Evolutionary conservation across 2,113 vertebrate genomes (phyloP).

Genomic region (Lanius ludovicianus): DNA sequence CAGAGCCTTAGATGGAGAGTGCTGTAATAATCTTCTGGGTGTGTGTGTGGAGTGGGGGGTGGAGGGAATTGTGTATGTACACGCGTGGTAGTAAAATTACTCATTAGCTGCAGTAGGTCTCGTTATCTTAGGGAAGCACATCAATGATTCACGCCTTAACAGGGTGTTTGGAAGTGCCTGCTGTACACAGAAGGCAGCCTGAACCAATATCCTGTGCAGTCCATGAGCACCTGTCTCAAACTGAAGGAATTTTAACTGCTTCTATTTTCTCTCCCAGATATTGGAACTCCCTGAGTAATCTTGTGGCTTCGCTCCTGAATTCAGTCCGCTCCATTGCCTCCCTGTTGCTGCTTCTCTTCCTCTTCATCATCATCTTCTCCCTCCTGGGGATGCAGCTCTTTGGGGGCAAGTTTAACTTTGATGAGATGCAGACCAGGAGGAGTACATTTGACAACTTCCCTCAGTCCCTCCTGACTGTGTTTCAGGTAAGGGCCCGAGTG

Average conservation of each 20-base stretch:
- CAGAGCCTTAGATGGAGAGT: background rate
- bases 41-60: background rate
- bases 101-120: slow-evolving; percentile 46
- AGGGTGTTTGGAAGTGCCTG: slow-evolving; percentile 42
- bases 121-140: slow-evolving; percentile 39
- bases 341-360: slow-evolving; percentile 94
- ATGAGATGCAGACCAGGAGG: slow-evolving; percentile 91
- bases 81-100: slow-evolving; percentile 51
- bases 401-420: slow-evolving; percentile 98
- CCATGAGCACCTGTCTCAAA: background rate
- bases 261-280: slow-evolving; percentile 77
- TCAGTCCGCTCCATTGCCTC: slow-evolving; percentile 99
- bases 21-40: slow-evolving; percentile 22
- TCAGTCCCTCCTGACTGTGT: slow-evolving; percentile 97
- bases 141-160: slow-evolving; percentile 48
- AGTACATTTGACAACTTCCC: slow-evolving; percentile 99
- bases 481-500: slow-evolving; percentile 82
- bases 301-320: slow-evolving; percentile 96
- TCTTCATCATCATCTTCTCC: slow-evolving; percentile 99
- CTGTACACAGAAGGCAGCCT: background rate
- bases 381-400: slow-evolving; percentile 99
- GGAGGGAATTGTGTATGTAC: background rate
- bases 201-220: background rate
- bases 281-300: slow-evolving; percentile 98
- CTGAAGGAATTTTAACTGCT: background rate